Evolutionary conservation across 2,888 invertebrate species (phyloP).

Genomic region (Eilema sororculum): DNA sequence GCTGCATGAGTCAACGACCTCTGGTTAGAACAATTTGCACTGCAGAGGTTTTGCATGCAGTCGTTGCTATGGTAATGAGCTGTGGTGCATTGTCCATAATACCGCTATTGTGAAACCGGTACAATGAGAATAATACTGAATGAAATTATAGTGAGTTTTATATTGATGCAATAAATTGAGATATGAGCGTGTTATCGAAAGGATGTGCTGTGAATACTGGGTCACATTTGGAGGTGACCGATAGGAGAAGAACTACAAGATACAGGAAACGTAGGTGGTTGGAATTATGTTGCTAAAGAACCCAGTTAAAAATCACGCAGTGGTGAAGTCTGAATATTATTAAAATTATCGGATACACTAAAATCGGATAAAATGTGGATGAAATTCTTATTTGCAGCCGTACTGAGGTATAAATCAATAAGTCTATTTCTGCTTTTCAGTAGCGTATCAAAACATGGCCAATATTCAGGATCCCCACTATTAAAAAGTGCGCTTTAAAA

Average conservation of each 20-base stretch:
- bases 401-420: background rate
- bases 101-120: slow-evolving; percentile 9
- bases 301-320: too few relatives aligned
- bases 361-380: background rate
- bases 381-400: background rate
- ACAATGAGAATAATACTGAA: background rate
- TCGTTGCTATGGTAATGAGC: slow-evolving; percentile 47
- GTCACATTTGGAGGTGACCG: background rate
- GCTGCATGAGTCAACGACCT: slow-evolving; percentile 30
- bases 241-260: background rate
- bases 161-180: slow-evolving; percentile 4
- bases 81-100: slow-evolving; percentile 13
- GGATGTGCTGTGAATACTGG: background rate
- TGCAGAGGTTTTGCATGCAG: slow-evolving; percentile 57
- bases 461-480: background rate
- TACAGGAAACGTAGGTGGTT: background rate
- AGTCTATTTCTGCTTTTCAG: background rate
- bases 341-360: background rate
- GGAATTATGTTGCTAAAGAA: background rate
- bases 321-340: background rate
- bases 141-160: background rate
- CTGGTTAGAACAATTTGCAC: slow-evolving; percentile 44
- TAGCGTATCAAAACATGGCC: background rate
- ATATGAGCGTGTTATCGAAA: background rate
- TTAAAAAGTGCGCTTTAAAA: background rate